Evolutionary conservation across 2,888 invertebrate genomes (phyloP).

Genomic region (Chorisops tibialis): DNA sequence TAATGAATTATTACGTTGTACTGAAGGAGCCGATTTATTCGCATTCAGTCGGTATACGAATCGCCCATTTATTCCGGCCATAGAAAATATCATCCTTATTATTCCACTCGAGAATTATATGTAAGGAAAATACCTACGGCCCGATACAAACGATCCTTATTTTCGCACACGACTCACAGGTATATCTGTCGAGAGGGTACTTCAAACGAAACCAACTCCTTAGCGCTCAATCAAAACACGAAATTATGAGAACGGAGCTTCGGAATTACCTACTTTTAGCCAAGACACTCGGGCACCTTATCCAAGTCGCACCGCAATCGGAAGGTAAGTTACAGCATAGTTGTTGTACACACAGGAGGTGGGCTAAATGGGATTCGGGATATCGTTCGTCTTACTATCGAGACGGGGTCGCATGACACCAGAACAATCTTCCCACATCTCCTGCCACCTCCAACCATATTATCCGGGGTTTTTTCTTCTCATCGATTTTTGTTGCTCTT

Average conservation of each 20-base stretch:
- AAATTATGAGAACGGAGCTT: not conserved
- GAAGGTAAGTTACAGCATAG: too few species aligned
- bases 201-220: constrained; percentile 5
- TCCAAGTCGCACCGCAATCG: too few species aligned
- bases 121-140: too few species aligned
- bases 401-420: constrained; percentile 13
- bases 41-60: not conserved
- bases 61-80: constrained; percentile 15
- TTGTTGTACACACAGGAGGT: too few species aligned
- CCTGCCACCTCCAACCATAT: not conserved
- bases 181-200: constrained; percentile 1
- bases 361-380: not conserved
- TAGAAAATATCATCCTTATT: constrained; percentile 19
- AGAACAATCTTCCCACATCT: constrained; percentile 5
- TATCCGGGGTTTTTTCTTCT: constrained; percentile 1
- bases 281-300: too few species aligned
- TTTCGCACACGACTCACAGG: too few species aligned
- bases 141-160: too few species aligned
- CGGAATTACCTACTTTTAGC: too few species aligned
- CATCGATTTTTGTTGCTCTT: constrained; percentile 24
- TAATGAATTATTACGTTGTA: constrained; percentile 22
- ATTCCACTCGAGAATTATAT: not conserved
- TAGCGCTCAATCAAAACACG: constrained; percentile 8
- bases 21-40: constrained; percentile 16
- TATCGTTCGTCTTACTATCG: constrained; percentile 14